A percentile compares a stretch with the other conserved stretches of the same genome.
Evolutionary conservation across 2,113 vertebrate genomes (phyloP).

Genomic region (Odobenus rosmarus): DNA sequence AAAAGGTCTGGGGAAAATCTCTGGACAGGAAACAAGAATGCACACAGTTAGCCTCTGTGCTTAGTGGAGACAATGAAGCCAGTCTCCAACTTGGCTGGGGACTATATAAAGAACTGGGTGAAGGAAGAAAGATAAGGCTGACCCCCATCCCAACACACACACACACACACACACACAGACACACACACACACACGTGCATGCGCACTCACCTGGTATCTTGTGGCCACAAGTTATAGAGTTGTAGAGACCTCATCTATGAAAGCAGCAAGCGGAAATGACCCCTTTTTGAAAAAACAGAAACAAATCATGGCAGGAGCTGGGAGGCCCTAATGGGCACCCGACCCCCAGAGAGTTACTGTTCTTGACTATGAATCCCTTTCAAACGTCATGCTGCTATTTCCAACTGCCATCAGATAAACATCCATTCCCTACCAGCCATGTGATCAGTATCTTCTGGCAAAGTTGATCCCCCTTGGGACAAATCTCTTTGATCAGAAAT

Average conservation of each 20-base stretch:
- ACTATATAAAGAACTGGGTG: not conserved
- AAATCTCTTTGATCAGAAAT: slow-evolving; percentile 67
- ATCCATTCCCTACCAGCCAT: not conserved
- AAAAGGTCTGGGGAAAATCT: not conserved
- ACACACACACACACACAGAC: not conserved
- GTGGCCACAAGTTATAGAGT: not conserved
- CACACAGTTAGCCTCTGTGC: not conserved
- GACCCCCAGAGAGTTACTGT: not conserved
- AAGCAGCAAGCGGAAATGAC: not conserved
- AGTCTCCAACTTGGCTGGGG: not conserved
- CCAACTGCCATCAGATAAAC: slow-evolving; percentile 11
- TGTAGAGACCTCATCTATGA: not conserved
- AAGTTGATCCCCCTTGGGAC: slow-evolving; percentile 31
- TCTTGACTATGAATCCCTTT: slow-evolving; percentile 26
- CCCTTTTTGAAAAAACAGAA: not conserved
- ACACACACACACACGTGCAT: not conserved
- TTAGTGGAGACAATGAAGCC: not conserved
- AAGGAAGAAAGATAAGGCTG: not conserved
- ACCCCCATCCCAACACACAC: not conserved
- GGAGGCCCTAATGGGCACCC: not conserved
- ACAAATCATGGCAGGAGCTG: too few species aligned
- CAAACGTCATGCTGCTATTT: not conserved
- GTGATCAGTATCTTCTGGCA: not conserved
- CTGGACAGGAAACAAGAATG: not conserved
- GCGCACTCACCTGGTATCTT: not conserved